Evolutionary conservation across 92 coral and sea anemone species (phyloP).

Genomic region (Pocillopora grandis): DNA sequence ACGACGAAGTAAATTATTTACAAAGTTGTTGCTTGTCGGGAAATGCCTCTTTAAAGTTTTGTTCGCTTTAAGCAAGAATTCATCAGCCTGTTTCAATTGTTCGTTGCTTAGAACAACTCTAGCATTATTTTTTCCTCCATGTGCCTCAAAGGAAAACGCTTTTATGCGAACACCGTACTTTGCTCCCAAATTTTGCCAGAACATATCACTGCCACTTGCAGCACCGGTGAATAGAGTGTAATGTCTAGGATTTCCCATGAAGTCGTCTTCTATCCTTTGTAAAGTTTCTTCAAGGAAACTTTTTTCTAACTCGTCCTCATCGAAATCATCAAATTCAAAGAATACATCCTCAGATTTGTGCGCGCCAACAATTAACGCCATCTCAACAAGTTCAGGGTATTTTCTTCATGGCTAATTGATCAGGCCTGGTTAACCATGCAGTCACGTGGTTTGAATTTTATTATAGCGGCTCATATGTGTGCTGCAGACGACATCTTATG

Average conservation of each 20-base stretch:
- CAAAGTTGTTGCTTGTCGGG: conserved; percentile 53
- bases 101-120: conserved; percentile 46
- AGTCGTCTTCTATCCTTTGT: conserved; percentile 28
- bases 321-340: conserved; percentile 15
- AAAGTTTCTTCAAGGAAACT: conserved; percentile 13
- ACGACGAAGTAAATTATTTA: conserved; percentile 57
- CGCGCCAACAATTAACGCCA: too few relatives aligned
- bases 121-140: conserved; percentile 37
- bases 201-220: conserved; percentile 52
- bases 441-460: too few relatives aligned
- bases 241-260: conserved; percentile 37
- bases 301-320: neutral
- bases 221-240: conserved; percentile 65
- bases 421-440: too few relatives aligned
- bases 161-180: conserved; percentile 38
- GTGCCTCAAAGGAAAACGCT: conserved; percentile 52
- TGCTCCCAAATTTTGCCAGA: conserved; percentile 56
- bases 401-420: too few relatives aligned
- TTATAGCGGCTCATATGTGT: too few relatives aligned
- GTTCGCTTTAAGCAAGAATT: conserved; percentile 48
- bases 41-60: conserved; percentile 57
- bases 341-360: neutral
- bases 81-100: conserved; percentile 55
- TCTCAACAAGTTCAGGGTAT: too few relatives aligned
- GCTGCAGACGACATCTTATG: too few relatives aligned